Percentiles rank a stretch among this genome's conserved stretches.
phyloP scores from a whole-genome alignment of 2,113 vertebrate species.

The Alosa alosa region DNA sequence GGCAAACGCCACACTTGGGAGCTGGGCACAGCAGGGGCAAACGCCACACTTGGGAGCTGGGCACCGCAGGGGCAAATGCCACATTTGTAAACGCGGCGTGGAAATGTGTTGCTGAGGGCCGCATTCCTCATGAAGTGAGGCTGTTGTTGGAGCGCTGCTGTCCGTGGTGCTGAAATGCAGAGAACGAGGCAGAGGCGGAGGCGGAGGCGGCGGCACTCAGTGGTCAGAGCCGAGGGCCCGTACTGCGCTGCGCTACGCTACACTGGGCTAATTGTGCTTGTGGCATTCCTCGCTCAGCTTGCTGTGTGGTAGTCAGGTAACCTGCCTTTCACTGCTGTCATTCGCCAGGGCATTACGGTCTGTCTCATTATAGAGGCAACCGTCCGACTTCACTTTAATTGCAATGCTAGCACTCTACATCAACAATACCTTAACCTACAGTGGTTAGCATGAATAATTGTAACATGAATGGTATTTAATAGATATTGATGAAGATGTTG shows the following conservation, averaged over 20 bases:
- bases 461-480: too few species aligned
- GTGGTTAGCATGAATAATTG: background rate
- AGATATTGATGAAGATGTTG: too few species aligned
- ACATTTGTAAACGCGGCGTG: background rate
- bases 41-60: background rate
- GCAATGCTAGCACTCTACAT: background rate
- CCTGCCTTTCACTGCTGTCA: conserved; percentile 17
- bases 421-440: background rate
- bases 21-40: background rate
- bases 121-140: conserved; percentile 68
- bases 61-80: background rate
- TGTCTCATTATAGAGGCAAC: background rate
- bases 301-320: conserved; percentile 69
- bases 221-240: conserved; percentile 11
- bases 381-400: background rate
- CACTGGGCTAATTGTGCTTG: conserved; percentile 62
- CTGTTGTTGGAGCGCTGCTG: conserved; percentile 57
- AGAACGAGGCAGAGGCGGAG: conserved; percentile 38
- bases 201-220: conserved; percentile 35
- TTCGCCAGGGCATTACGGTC: background rate
- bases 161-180: conserved; percentile 61
- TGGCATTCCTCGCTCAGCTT: conserved; percentile 56
- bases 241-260: conserved; percentile 39
- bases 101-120: conserved; percentile 58
- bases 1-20: background rate